phyloP scores from a whole-genome alignment of 2,797 vertebrate species.

The Erpetoichthys calabaricus region DNA sequence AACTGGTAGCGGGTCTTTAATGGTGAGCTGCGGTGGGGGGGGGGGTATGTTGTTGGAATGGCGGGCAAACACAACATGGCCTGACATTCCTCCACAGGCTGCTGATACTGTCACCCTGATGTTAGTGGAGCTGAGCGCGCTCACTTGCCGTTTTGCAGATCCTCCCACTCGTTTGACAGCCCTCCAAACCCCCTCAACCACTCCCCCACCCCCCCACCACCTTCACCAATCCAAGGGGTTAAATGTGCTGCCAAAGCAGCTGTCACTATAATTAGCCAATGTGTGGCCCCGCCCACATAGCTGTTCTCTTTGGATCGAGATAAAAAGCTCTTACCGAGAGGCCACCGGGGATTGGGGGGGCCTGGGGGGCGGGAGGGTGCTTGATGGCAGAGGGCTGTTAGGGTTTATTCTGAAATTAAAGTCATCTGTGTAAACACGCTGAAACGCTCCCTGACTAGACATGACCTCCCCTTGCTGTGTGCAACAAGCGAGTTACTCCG shows the following conservation, averaged over 20 bases:
- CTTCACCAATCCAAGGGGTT: slow-evolving; percentile 12
- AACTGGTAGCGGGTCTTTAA: not conserved
- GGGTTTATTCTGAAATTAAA: slow-evolving; percentile 7
- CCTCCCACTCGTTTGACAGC: slow-evolving; percentile 10
- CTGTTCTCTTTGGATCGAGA: slow-evolving; percentile 10
- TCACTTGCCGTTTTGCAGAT: slow-evolving; percentile 12
- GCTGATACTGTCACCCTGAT: not conserved
- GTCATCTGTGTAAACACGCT: slow-evolving; percentile 13
- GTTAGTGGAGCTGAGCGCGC: slow-evolving; percentile 2
- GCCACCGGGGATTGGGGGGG: slow-evolving; percentile 4
- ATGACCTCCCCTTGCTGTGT: too few relatives aligned
- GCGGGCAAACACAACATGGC: not conserved
- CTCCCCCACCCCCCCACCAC: slow-evolving; percentile 10
- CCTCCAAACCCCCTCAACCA: slow-evolving; percentile 1
- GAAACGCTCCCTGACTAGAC: too few relatives aligned
- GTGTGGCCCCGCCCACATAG: slow-evolving; percentile 5
- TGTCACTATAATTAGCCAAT: slow-evolving; percentile 28
- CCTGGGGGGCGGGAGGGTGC: slow-evolving; percentile 1
- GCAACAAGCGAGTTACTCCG: too few relatives aligned
- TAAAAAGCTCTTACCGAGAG: slow-evolving; percentile 3
- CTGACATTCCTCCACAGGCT: not conserved
- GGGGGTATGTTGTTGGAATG: not conserved
- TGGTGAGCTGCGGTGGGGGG: not conserved
- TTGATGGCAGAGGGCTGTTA: too few relatives aligned
- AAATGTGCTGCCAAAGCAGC: slow-evolving; percentile 21